Evolutionary conservation across 2,888 invertebrate genomes (phyloP), one percentile per base, ranked within the genome.

Genomic region (Pheosia tremula): DNA sequence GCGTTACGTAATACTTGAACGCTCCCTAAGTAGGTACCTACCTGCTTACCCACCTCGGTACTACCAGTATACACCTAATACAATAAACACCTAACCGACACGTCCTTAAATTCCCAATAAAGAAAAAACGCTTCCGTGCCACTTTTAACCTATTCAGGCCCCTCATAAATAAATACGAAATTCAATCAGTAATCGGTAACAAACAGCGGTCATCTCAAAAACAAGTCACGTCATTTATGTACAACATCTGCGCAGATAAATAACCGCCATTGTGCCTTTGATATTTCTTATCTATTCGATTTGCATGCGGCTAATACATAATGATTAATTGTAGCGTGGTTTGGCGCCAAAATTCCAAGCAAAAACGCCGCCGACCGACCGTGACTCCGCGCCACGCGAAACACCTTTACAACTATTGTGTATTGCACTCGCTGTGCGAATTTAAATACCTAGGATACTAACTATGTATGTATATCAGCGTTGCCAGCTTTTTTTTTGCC

Each of bases 291-390:
- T 24, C 52, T 57, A 63, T 56, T 52, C 13, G 55, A 62, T 43
- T 57, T 60, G 66, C 58, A 50, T 61, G 59, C 59, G 52, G 56
- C 58, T 63, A 59, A 62, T 68, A 67, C 67, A 64, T 76, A 78
- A 77, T 82, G 79, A 86, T 85, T 79, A 78, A 85, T 85, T 80
- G 74, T 82, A 72, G 74, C 75, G 78, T 78, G 81, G 79, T 83
- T 87, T 85, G 93, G 93, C 93, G 93, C 93, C 90, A 87, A 93
- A 91, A 92, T 91, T 89, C 87, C 87, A 81, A 79, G 80, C 84
- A 93, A 92, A 92, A 92, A 93, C 83, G 68, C 24, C 78, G 73
- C 75, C 87, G 91, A 90, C 87, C 93, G 93, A 83, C 92, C 93
- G 79, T 93, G 93, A 93, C 92, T 89, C 78, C 66, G 57, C 66